phyloP scores from a whole-genome alignment of 2,797 vertebrate genomes.

The Macropodus opercularis region DNA sequence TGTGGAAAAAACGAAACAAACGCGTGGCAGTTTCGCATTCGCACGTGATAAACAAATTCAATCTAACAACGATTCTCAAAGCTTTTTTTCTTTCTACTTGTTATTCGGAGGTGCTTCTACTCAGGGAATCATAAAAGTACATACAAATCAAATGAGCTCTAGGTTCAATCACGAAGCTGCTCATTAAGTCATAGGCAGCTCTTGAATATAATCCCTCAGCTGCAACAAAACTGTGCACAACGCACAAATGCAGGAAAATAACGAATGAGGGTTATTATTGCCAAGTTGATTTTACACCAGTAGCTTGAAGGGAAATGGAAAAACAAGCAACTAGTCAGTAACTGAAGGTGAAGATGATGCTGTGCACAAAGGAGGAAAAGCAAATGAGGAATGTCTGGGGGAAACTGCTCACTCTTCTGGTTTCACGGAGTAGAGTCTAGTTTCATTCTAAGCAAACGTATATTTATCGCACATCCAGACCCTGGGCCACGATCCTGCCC shows the following conservation, averaged over 20 bases:
- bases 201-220: conserved; percentile 48
- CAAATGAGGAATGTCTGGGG: conserved; percentile 17
- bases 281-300: conserved; percentile 20
- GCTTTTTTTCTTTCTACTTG: not conserved
- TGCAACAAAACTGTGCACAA: conserved; percentile 40
- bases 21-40: conserved; percentile 22
- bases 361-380: conserved; percentile 17
- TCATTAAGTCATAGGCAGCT: conserved; percentile 62
- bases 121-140: conserved; percentile 28
- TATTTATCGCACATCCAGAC: not conserved
- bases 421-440: not conserved
- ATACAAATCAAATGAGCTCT: conserved; percentile 52
- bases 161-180: conserved; percentile 40
- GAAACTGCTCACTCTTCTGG: conserved; percentile 3
- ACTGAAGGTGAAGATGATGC: conserved; percentile 14
- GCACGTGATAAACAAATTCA: conserved; percentile 39
- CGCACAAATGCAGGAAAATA: conserved; percentile 11
- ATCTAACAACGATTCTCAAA: conserved; percentile 42
- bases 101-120: conserved; percentile 30
- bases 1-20: conserved; percentile 21
- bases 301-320: conserved; percentile 2
- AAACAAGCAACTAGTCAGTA: conserved; percentile 7
- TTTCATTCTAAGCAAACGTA: too few relatives aligned
- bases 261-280: conserved; percentile 17
- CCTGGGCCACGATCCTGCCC: not conserved